Evolutionary conservation across 2,113 vertebrate species (phyloP).

Genomic region (Atlantisia rogersi): DNA sequence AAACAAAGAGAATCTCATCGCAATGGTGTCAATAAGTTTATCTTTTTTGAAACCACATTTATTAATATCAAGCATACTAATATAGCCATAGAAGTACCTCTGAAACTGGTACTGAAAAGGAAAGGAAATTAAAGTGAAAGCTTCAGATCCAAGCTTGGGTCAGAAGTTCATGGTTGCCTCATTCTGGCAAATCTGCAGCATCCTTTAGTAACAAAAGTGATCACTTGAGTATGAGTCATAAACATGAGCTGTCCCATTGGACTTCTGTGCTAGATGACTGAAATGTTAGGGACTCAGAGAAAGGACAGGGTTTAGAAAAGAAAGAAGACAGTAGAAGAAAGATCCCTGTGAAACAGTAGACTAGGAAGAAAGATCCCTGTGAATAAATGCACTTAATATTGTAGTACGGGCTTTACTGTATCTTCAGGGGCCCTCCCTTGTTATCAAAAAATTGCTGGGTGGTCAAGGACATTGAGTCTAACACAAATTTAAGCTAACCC

Average conservation of each 20-base stretch:
- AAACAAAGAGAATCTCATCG: background rate
- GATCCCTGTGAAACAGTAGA: background rate
- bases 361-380: background rate
- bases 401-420: background rate
- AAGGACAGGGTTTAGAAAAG: background rate
- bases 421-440: background rate
- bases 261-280: background rate
- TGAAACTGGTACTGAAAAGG: background rate
- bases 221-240: fast-evolving
- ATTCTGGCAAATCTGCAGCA: background rate
- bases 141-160: background rate
- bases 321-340: background rate
- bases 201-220: background rate
- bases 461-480: background rate
- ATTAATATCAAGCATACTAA: background rate
- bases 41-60: background rate
- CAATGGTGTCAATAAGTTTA: background rate
- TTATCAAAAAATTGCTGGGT: background rate
- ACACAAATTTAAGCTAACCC: background rate
- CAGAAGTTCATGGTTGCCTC: background rate
- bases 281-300: background rate
- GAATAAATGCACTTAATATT: background rate
- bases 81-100: background rate
- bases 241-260: background rate
- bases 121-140: background rate